Evolutionary conservation across 2,797 vertebrate species (phyloP).

Genomic region (Cephalopachus bancanus): DNA sequence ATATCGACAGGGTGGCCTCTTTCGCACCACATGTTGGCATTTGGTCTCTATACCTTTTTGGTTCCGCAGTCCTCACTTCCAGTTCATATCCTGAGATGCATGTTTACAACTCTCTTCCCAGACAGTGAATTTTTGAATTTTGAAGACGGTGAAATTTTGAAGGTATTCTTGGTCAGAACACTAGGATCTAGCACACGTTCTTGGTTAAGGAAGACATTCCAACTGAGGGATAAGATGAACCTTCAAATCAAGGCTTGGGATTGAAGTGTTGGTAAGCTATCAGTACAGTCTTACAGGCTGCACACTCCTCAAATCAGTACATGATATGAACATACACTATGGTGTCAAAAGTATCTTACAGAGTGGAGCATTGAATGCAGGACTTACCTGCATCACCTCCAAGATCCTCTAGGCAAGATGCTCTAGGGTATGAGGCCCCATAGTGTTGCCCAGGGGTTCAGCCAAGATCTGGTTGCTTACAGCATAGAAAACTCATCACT

Average conservation of each 20-base stretch:
- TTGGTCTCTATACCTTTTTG: not conserved
- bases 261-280: not conserved
- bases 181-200: not conserved
- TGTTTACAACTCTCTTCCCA: not conserved
- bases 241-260: not conserved
- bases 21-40: not conserved
- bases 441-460: no score
- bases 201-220: no score
- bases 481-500: no score
- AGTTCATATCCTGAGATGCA: not conserved
- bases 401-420: not conserved
- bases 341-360: not conserved
- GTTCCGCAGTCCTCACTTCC: not conserved
- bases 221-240: not conserved
- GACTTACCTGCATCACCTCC: not conserved
- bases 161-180: not conserved
- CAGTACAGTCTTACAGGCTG: not conserved
- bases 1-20: not conserved
- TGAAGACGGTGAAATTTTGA: not conserved
- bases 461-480: no score
- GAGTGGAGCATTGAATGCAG: not conserved
- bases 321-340: no score
- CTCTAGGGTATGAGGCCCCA: not conserved
- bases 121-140: not conserved
- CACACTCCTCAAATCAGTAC: not conserved